Conservation (phyloP, 2,113 vertebrate species). For the Hippopotamus amphibius region DNA sequence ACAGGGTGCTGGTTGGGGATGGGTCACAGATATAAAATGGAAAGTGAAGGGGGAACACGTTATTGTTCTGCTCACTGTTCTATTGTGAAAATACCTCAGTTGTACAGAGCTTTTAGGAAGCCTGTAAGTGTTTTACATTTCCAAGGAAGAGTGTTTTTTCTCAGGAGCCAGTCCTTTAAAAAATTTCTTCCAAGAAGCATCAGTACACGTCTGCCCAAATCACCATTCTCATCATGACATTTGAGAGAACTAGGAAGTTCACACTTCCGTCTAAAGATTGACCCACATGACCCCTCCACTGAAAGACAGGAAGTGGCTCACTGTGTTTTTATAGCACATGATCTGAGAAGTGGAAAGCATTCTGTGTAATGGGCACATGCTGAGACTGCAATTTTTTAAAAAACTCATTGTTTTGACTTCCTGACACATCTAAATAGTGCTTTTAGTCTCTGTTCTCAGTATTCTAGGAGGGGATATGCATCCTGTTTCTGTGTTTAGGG, state of each 20-base stretch:
- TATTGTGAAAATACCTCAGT: background rate
- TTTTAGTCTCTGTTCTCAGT: background rate
- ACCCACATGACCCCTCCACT: background rate
- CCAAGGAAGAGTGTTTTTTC: background rate
- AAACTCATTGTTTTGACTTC: slow-evolving; percentile 45
- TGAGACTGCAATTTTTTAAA: background rate
- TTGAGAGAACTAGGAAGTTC: background rate
- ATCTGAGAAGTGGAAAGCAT: background rate
- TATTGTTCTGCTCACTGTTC: background rate
- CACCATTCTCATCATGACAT: background rate
- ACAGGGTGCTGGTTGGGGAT: no score
- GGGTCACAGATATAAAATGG: background rate
- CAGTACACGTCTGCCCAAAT: background rate
- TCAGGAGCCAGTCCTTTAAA: background rate
- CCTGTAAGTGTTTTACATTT: background rate
- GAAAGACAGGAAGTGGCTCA: background rate
- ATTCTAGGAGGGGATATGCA: background rate
- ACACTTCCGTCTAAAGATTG: background rate
- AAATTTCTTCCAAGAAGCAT: background rate
- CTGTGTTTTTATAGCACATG: background rate
- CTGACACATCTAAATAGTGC: background rate
- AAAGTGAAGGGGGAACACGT: background rate
- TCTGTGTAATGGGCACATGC: slow-evolving; percentile 27
- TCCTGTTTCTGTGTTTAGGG: background rate
- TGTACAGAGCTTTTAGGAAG: background rate